Percentiles rank a stretch among this genome's conserved stretches.
These are phyloP conservation scores for Hydrochoerus hydrochaeris DNA, from an alignment of 2,113 vertebrate species.

Conservation along the genomic window DNA sequence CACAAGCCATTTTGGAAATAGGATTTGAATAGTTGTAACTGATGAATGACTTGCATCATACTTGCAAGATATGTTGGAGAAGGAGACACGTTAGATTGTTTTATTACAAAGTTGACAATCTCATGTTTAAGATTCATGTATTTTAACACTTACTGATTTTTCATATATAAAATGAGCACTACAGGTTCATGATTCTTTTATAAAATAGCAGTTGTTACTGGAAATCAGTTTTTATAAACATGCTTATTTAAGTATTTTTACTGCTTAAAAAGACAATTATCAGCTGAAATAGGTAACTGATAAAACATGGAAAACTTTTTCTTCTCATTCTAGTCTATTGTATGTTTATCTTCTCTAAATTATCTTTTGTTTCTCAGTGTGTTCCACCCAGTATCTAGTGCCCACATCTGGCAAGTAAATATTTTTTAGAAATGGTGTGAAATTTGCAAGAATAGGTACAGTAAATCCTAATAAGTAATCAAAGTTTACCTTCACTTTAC, in stretches of 20 bases:
- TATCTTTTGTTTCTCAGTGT: background rate
- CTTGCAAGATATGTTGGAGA: slow-evolving; percentile 4
- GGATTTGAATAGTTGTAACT: background rate
- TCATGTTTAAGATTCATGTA: background rate
- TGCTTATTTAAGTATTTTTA: background rate
- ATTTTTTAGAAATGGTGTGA: slow-evolving; percentile 53
- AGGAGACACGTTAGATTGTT: background rate
- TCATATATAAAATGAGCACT: background rate
- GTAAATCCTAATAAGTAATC: slow-evolving; percentile 46
- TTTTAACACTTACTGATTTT: background rate
- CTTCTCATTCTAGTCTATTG: background rate
- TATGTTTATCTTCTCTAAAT: background rate
- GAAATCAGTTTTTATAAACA: background rate
- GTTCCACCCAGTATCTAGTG: background rate
- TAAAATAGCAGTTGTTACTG: background rate
- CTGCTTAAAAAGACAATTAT: background rate
- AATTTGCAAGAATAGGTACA: slow-evolving; percentile 19
- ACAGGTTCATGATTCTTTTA: background rate
- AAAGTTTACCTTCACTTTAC: background rate
- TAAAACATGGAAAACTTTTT: background rate
- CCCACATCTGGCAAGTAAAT: background rate
- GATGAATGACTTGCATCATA: background rate
- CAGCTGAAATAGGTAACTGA: background rate
- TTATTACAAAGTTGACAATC: background rate
- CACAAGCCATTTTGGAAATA: background rate